phyloP scores from a whole-genome alignment of 2,113 vertebrate genomes.

The Dasyornis broadbenti region DNA sequence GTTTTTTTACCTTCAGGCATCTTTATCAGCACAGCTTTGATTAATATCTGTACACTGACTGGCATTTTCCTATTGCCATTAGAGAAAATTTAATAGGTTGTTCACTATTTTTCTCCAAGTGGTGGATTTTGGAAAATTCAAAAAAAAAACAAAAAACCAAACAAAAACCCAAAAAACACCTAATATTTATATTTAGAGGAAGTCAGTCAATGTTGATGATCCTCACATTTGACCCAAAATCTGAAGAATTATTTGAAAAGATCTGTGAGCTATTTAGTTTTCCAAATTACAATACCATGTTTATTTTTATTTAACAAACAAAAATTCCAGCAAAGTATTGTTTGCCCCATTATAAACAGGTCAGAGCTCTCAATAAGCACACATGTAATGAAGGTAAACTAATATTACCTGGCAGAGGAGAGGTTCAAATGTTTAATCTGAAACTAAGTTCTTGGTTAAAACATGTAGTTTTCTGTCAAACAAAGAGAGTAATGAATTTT shows the following conservation, averaged over 20 bases:
- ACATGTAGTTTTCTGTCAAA: background rate
- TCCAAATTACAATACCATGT: background rate
- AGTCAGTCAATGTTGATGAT: background rate
- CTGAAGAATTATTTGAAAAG: background rate
- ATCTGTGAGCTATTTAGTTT: background rate
- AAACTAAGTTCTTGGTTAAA: background rate
- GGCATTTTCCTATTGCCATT: background rate
- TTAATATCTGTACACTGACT: slow-evolving; percentile 43
- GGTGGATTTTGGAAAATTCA: background rate
- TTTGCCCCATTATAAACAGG: background rate
- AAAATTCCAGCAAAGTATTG: background rate
- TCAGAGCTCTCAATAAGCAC: background rate
- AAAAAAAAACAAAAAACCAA: too few species aligned
- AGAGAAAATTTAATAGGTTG: background rate
- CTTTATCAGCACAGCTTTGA: slow-evolving; percentile 49
- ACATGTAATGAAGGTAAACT: background rate
- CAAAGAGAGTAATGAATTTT: background rate
- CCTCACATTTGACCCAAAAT: background rate
- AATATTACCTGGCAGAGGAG: background rate
- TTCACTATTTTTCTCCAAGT: background rate
- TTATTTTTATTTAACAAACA: slow-evolving; percentile 28
- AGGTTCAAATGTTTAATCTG: background rate
- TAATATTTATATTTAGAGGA: background rate
- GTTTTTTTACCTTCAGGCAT: slow-evolving; percentile 50
- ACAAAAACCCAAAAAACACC: too few species aligned